These are phyloP conservation scores for Cheilosia urbana DNA, from an alignment of 2,888 invertebrate genomes.

Conservation along the genomic window DNA sequence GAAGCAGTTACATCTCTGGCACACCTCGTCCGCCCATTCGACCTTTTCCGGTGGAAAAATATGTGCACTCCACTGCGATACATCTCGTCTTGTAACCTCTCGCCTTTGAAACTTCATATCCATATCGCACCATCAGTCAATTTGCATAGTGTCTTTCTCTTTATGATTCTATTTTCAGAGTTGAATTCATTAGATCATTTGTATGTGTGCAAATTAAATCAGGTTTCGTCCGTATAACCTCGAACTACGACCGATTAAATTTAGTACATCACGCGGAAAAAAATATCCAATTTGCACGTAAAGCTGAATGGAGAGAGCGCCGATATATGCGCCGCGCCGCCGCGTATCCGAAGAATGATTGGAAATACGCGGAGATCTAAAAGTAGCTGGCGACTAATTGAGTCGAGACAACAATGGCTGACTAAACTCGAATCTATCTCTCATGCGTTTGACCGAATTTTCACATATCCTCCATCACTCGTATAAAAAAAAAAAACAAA, in stretches of 20 bases:
- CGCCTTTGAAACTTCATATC: constrained; percentile 18
- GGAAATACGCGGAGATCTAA: constrained; percentile 24
- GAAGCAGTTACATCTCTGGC: not conserved
- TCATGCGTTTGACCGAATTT: constrained; percentile 32
- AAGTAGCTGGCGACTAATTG: constrained; percentile 43
- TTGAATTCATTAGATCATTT: constrained; percentile 50
- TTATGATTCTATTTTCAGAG: constrained; percentile 15
- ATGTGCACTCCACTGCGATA: constrained; percentile 15
- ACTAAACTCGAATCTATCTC: constrained; percentile 32
- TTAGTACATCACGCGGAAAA: constrained; percentile 21
- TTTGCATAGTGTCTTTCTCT: not conserved
- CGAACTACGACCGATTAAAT: constrained; percentile 47
- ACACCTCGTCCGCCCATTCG: constrained; percentile 11
- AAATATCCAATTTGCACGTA: constrained; percentile 33
- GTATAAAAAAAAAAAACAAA: constrained; percentile 24
- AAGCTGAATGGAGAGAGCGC: constrained; percentile 8
- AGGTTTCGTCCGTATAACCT: constrained; percentile 41
- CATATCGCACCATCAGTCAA: not conserved
- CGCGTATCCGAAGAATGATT: not conserved
- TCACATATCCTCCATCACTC: not conserved
- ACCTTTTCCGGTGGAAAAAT: constrained; percentile 18
- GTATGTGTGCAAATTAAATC: constrained; percentile 27
- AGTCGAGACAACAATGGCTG: not conserved
- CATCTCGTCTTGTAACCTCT: constrained; percentile 28
- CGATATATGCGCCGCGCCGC: not conserved